Conservation (phyloP, 2,797 vertebrate genomes). For the Sebastolobus alascanus region DNA sequence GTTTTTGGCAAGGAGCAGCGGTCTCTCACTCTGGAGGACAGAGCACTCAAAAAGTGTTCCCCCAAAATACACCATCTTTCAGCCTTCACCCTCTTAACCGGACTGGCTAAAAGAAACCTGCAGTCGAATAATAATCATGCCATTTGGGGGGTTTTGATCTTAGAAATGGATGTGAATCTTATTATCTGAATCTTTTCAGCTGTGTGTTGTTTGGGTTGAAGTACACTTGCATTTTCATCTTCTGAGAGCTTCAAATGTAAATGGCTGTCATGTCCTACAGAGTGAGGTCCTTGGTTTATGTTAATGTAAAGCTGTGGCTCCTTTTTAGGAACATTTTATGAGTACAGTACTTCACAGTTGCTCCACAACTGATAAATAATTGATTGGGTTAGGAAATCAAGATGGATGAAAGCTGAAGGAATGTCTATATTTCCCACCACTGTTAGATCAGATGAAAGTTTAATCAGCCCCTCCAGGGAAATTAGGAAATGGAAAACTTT, state of each 20-base stretch:
- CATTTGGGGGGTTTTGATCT: constrained; percentile 19
- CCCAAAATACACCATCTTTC: constrained; percentile 56
- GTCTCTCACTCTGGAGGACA: constrained; percentile 60
- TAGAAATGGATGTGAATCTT: constrained; percentile 39
- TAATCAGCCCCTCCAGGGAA: constrained; percentile 48
- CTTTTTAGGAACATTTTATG: constrained; percentile 18
- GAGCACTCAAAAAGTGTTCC: constrained; percentile 57
- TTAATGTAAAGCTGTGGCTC: constrained; percentile 16
- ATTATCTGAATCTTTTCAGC: constrained; percentile 12
- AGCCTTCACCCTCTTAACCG: constrained; percentile 16
- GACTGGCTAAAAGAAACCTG: constrained; percentile 34
- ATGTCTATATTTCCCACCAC: constrained; percentile 43
- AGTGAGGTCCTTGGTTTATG: background rate
- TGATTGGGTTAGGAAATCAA: constrained; percentile 40
- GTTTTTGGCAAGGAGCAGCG: constrained; percentile 65
- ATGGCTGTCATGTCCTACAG: background rate
- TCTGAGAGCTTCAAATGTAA: constrained; percentile 8
- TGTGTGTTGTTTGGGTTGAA: constrained; percentile 2
- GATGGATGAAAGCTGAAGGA: constrained; percentile 51
- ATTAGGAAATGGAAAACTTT: constrained; percentile 46
- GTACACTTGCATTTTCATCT: constrained; percentile 4
- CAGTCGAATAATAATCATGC: background rate
- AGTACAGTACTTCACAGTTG: constrained; percentile 6
- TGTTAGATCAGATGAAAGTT: constrained; percentile 54
- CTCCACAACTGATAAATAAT: constrained; percentile 48